Evolutionary conservation across 2,113 vertebrate genomes (phyloP).

Genomic region (Vulpes ferrilata): DNA sequence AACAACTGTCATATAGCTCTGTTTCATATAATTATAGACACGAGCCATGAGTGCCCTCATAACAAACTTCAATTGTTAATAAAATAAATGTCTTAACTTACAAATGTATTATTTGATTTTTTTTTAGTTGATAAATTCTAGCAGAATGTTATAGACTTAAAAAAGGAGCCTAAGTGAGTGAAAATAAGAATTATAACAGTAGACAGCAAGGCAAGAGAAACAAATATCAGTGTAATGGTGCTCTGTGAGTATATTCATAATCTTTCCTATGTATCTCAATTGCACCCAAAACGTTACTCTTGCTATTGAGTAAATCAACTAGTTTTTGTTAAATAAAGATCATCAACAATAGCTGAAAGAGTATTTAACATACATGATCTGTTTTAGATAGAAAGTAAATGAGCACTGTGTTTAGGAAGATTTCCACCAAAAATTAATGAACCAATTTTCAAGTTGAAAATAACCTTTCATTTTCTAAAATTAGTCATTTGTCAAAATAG

Average conservation of each 20-base stretch:
- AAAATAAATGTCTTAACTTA: not conserved
- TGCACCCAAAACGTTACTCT: not conserved
- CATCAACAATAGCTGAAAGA: not conserved
- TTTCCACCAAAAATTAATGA: not conserved
- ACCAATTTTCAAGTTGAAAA: not conserved
- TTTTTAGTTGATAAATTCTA: not conserved
- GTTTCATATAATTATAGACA: not conserved
- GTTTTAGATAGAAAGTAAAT: not conserved
- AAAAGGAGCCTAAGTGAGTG: not conserved
- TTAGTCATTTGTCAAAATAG: not conserved
- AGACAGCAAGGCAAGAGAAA: not conserved
- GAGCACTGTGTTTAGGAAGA: not conserved
- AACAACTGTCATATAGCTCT: not conserved
- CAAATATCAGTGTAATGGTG: not conserved
- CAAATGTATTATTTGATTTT: not conserved
- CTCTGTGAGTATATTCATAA: not conserved
- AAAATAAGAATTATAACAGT: not conserved
- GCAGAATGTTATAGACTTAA: not conserved
- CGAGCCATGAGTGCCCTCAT: not conserved
- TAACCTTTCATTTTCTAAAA: not conserved
- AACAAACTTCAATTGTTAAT: not conserved
- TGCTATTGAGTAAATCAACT: not conserved
- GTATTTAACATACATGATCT: not conserved
- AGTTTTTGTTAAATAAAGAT: not conserved
- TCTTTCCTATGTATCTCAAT: not conserved